Evolutionary conservation across 2,888 invertebrate genomes (phyloP).

Genomic region (Melolontha melolontha): DNA sequence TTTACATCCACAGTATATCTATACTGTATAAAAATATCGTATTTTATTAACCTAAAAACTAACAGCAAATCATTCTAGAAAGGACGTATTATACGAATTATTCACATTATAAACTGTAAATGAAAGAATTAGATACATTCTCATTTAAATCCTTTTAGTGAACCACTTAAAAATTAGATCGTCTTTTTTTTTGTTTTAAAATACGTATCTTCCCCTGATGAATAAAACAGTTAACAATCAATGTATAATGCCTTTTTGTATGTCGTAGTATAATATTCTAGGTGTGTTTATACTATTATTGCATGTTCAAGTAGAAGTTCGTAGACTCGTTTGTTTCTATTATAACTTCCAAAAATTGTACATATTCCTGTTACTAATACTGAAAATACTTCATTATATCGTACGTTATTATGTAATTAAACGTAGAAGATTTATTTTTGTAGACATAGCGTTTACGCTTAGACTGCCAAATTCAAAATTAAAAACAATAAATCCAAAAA

Average conservation of each 20-base stretch:
- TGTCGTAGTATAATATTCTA: constrained; percentile 40
- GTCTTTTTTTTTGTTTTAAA: neutral
- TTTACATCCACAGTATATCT: too few species aligned
- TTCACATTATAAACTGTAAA: too few species aligned
- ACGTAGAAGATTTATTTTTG: constrained; percentile 22
- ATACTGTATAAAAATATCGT: too few species aligned
- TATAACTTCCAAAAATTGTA: constrained; percentile 19
- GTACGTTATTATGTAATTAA: neutral
- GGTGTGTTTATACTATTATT: constrained; percentile 38
- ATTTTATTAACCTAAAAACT: too few species aligned
- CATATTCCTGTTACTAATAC: constrained; percentile 13
- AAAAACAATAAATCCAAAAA: neutral
- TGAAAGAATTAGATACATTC: constrained; percentile 2
- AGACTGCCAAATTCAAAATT: constrained; percentile 31
- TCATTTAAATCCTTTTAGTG: neutral
- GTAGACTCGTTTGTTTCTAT: constrained; percentile 11
- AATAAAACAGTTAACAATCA: constrained; percentile 57
- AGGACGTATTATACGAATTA: too few species aligned
- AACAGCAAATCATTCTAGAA: too few species aligned
- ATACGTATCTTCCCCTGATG: constrained; percentile 10
- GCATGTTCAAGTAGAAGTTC: constrained; percentile 29
- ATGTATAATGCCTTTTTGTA: constrained; percentile 60
- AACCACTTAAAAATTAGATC: neutral
- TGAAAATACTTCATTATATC: neutral
- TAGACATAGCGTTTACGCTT: constrained; percentile 21